phyloP scores from a whole-genome alignment of 2,113 vertebrate genomes.

The Lagenorhynchus albirostris region DNA sequence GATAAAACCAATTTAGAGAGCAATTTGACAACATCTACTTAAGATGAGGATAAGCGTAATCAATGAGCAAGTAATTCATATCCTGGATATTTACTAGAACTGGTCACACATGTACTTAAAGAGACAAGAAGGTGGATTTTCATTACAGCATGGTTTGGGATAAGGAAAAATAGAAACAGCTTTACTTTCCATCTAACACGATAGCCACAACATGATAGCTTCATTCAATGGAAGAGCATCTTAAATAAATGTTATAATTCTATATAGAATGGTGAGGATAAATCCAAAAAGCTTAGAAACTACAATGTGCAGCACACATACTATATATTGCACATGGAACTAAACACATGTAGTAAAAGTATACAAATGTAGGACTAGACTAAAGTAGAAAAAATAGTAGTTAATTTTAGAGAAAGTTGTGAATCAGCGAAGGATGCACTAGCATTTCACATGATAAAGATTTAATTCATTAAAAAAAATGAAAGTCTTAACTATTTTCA shows the following conservation, averaged over 20 bases:
- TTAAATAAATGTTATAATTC: not conserved
- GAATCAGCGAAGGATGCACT: rapidly evolving
- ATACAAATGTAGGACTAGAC: not conserved
- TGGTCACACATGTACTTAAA: not conserved
- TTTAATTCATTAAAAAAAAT: not conserved
- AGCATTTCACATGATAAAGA: not conserved
- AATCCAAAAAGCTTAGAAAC: not conserved
- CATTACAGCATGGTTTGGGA: not conserved
- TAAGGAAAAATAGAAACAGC: not conserved
- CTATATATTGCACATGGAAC: not conserved
- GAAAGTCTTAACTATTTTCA: not conserved
- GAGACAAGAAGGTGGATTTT: not conserved
- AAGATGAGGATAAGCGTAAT: not conserved
- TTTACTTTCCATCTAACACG: not conserved
- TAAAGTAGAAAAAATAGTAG: not conserved
- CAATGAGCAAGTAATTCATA: not conserved
- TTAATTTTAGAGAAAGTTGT: not conserved
- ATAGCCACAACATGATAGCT: not conserved
- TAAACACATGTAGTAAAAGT: not conserved
- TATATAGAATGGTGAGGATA: not conserved
- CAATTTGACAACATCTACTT: not conserved
- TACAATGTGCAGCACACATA: too few species aligned
- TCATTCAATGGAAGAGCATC: not conserved
- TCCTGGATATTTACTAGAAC: not conserved
- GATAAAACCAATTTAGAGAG: not conserved